Evolutionary conservation across 2,888 invertebrate genomes (phyloP).

Genomic region (Camptogramma bilineatum): DNA sequence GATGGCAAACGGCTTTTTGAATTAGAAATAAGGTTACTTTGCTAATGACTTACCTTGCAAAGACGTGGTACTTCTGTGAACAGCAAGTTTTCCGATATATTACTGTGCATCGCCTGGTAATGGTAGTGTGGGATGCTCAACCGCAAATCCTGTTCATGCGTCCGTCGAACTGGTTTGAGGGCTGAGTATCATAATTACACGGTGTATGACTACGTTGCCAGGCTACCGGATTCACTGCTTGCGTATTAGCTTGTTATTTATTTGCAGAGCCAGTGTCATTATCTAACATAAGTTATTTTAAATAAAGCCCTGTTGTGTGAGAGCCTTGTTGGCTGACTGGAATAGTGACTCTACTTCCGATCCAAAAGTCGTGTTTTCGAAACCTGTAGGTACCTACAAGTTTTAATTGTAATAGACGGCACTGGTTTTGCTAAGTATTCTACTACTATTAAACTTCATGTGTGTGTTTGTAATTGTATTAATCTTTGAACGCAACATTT

Average conservation of each 20-base stretch:
- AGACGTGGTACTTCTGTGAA: not conserved
- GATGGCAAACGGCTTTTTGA: constrained; percentile 55
- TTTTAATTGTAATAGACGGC: no score
- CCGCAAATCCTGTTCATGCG: constrained; percentile 71
- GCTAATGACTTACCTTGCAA: not conserved
- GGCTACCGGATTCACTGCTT: constrained; percentile 45
- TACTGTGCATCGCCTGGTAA: constrained; percentile 61
- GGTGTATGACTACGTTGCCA: constrained; percentile 50
- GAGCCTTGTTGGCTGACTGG: not conserved
- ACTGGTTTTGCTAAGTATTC: no score
- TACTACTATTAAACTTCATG: no score
- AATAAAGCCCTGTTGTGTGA: not conserved
- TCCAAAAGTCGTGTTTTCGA: not conserved
- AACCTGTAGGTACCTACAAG: no score
- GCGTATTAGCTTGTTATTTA: constrained; percentile 11
- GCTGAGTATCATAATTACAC: constrained; percentile 62
- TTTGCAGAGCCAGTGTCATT: constrained; percentile 5
- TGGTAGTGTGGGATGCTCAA: constrained; percentile 61
- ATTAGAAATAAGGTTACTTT: constrained; percentile 55
- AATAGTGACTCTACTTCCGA: not conserved
- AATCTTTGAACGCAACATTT: not conserved
- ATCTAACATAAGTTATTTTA: constrained; percentile 1
- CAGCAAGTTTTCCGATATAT: constrained; percentile 23
- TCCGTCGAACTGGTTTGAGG: constrained; percentile 65
- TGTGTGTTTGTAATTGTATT: no score